Conservation (phyloP, 2,797 vertebrate genomes). For the Miichthys miiuy region DNA sequence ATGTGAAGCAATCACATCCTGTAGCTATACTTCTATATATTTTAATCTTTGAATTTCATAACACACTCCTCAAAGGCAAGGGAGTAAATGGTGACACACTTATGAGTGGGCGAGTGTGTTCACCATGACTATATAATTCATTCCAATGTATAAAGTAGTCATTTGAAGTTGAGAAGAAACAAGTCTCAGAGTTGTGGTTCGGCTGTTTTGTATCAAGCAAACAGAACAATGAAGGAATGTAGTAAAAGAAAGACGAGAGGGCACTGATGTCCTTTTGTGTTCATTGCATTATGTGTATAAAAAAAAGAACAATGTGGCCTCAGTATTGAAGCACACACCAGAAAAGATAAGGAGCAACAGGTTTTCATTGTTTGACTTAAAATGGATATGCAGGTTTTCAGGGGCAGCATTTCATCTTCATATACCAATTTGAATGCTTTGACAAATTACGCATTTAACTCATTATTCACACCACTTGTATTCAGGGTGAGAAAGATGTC, state of each 20-base stretch:
- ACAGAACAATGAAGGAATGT: constrained; percentile 15
- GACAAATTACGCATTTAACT: not conserved
- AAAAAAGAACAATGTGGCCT: not conserved
- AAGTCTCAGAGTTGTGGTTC: not conserved
- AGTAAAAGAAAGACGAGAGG: not conserved
- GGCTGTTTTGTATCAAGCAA: not conserved
- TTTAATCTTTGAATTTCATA: constrained; percentile 7
- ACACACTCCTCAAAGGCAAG: constrained; percentile 9
- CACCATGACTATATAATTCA: constrained; percentile 38
- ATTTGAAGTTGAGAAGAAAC: constrained; percentile 37
- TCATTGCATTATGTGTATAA: not conserved
- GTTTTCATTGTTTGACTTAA: not conserved
- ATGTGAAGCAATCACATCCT: not conserved
- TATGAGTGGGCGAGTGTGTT: constrained; percentile 31
- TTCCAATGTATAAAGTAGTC: constrained; percentile 24
- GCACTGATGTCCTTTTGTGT: not conserved
- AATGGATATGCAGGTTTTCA: too few relatives aligned
- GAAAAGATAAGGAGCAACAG: not conserved
- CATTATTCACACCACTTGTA: too few relatives aligned
- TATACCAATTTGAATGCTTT: not conserved
- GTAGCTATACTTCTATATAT: not conserved
- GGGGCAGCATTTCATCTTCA: not conserved
- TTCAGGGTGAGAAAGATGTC: not conserved
- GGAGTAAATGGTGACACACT: constrained; percentile 37
- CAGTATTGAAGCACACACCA: not conserved